These are phyloP conservation scores for Rallus limicola DNA, from an alignment of 2,113 vertebrate genomes.

Conservation along the genomic window DNA sequence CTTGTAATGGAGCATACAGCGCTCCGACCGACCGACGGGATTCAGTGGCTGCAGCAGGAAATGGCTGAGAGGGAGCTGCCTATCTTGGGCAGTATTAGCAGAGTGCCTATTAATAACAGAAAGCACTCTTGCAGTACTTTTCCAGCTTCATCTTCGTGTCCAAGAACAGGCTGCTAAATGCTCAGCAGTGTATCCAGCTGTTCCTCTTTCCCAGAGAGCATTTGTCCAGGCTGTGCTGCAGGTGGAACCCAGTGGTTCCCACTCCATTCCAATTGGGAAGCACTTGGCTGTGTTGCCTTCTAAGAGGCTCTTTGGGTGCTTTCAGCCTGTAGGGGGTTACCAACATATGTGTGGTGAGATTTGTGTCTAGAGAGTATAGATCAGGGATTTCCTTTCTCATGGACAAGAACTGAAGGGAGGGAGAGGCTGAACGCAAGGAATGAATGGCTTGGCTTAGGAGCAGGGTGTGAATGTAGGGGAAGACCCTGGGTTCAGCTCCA, in stretches of 20 bases:
- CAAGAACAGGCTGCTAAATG: background rate
- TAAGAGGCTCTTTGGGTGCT: background rate
- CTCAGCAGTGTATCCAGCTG: background rate
- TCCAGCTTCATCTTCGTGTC: background rate
- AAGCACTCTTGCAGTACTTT: background rate
- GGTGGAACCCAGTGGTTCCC: background rate
- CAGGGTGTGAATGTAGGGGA: background rate
- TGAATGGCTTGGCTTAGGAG: background rate
- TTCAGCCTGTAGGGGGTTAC: background rate
- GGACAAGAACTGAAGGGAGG: background rate
- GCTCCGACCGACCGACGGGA: background rate
- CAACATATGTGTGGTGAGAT: background rate
- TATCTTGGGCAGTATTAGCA: conserved; percentile 3
- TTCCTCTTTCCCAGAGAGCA: background rate
- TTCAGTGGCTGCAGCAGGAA: conserved; percentile 29
- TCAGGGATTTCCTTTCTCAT: background rate
- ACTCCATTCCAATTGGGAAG: background rate
- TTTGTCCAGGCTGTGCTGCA: background rate
- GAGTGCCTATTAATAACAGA: conserved; percentile 34
- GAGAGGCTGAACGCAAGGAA: background rate
- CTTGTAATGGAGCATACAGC: conserved; percentile 40
- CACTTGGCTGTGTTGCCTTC: background rate
- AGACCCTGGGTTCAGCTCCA: background rate
- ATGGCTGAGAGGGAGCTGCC: background rate
- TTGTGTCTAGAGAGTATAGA: background rate